Evolutionary conservation across 2,113 vertebrate species (phyloP).

Genomic region (Motacilla alba): DNA sequence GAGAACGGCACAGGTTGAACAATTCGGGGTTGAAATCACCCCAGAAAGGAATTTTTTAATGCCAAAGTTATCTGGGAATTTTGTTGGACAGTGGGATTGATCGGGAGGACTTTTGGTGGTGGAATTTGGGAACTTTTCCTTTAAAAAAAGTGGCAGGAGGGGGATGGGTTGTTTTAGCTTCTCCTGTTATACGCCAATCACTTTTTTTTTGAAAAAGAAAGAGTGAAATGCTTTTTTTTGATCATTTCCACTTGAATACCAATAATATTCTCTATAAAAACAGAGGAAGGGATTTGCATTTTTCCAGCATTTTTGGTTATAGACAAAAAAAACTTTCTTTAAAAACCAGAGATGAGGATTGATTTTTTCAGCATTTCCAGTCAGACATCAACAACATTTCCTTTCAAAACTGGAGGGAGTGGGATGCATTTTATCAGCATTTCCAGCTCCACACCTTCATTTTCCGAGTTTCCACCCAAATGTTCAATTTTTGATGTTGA

Average conservation of each 20-base stretch:
- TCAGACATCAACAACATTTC: neutral
- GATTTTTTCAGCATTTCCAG: neutral
- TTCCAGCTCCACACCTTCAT: rapidly evolving
- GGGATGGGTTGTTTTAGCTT: neutral
- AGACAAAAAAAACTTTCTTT: neutral
- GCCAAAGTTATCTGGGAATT: rapidly evolving
- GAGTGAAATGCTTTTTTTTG: neutral
- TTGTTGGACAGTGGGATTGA: rapidly evolving
- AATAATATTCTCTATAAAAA: neutral
- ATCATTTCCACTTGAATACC: neutral
- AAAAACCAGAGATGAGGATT: neutral
- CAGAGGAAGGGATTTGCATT: rapidly evolving
- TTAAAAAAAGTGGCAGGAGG: rapidly evolving
- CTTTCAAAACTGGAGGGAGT: no score
- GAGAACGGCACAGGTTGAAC: rapidly evolving
- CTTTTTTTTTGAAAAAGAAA: neutral
- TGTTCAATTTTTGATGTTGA: rapidly evolving
- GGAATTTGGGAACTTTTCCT: rapidly evolving
- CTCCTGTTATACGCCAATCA: no score
- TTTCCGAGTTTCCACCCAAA: neutral
- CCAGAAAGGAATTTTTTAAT: rapidly evolving
- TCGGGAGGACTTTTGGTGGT: neutral
- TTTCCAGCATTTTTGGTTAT: rapidly evolving
- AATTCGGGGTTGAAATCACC: rapidly evolving
- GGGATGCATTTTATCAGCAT: no score